A percentile compares a stretch with the other conserved stretches of the same genome.
phyloP scores from a whole-genome alignment of 2,888 invertebrate species.

The Hoplodrina blanda region DNA sequence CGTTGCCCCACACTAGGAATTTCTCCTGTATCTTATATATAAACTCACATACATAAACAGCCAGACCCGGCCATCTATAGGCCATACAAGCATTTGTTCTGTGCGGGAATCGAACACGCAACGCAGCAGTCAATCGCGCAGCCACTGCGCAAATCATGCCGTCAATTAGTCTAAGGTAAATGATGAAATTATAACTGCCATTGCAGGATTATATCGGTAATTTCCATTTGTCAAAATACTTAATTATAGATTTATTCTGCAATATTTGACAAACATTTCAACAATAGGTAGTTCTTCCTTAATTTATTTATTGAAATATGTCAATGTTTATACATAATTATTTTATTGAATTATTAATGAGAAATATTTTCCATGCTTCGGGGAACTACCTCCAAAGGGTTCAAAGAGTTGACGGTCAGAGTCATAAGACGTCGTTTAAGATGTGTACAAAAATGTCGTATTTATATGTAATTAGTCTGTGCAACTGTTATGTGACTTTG shows the following conservation, averaged over 20 bases:
- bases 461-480: constrained; percentile 81
- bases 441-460: constrained; percentile 64
- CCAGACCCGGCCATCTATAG: no score
- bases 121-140: no score
- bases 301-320: neutral
- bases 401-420: constrained; percentile 36
- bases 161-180: neutral
- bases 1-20: no score
- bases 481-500: constrained; percentile 84
- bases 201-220: neutral
- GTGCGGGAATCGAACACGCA: no score
- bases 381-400: constrained; percentile 34
- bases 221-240: neutral
- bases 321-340: constrained; percentile 21
- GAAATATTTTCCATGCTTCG: constrained; percentile 6
- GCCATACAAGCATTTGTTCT: no score
- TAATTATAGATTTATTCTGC: constrained; percentile 1
- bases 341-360: constrained; percentile 33
- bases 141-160: no score
- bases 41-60: no score
- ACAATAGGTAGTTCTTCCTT: constrained; percentile 1
- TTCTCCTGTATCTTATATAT: no score
- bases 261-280: constrained; percentile 26
- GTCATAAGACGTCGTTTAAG: neutral
- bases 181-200: neutral